Evolutionary conservation across 2,888 invertebrate genomes (phyloP).

Genomic region (Barypeithes pellucidus): DNA sequence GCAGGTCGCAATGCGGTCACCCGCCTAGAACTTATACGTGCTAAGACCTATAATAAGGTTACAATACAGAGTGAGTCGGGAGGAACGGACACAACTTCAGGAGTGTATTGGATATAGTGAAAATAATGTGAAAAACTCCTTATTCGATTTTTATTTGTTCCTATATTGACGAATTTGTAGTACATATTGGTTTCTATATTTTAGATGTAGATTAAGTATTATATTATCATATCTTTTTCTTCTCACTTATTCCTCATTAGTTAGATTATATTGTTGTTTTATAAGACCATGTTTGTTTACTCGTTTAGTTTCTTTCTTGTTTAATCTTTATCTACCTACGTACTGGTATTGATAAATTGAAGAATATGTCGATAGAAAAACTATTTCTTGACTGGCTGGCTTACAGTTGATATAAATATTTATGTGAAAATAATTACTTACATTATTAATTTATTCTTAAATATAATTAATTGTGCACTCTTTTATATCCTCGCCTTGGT

Average conservation of each 20-base stretch:
- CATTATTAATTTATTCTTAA: background rate
- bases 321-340: constrained; percentile 43
- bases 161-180: too few species aligned
- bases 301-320: too few species aligned
- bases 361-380: constrained; percentile 39
- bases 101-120: too few species aligned
- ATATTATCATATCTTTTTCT: constrained; percentile 52
- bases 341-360: constrained; percentile 47
- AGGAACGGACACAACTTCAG: too few species aligned
- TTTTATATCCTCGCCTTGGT: too few species aligned
- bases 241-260: constrained; percentile 53
- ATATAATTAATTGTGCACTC: constrained; percentile 1
- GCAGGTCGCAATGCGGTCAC: too few species aligned
- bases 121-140: too few species aligned
- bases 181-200: too few species aligned
- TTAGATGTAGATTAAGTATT: constrained; percentile 46
- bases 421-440: constrained; percentile 8
- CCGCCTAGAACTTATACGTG: too few species aligned
- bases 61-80: too few species aligned
- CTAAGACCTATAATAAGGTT: too few species aligned
- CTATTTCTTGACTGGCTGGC: constrained; percentile 28
- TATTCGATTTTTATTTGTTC: too few species aligned
- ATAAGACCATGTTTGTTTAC: constrained; percentile 52
- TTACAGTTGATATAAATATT: constrained; percentile 11
- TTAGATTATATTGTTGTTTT: constrained; percentile 49